Percentiles rank a stretch among this genome's conserved stretches.
These are phyloP conservation scores for Drosophila pectinifera DNA, from an alignment of 1,140 invertebrate genomes.

Conservation along the genomic window DNA sequence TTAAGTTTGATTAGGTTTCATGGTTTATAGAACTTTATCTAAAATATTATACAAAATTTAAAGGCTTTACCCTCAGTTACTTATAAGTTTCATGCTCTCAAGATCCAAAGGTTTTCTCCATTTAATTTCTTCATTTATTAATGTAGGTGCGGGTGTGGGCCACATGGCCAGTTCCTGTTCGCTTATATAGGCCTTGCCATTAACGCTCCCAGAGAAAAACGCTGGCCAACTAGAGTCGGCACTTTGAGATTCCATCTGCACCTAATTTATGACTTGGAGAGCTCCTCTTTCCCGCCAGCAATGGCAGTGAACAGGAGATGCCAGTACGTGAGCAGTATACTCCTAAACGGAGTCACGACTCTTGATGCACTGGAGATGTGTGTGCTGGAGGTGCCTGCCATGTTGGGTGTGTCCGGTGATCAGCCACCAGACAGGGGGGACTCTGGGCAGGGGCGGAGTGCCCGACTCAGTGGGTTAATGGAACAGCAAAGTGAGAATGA, in stretches of 20 bases:
- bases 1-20: no score
- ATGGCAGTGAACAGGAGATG: constrained; percentile 57
- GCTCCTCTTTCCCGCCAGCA: constrained; percentile 31
- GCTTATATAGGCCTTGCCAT: constrained; percentile 37
- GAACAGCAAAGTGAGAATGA: constrained; percentile 39
- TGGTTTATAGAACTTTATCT: no score
- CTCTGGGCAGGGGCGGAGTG: constrained; percentile 16
- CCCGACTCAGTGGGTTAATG: constrained; percentile 69
- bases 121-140: constrained; percentile 20
- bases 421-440: constrained; percentile 18
- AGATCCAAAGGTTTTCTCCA: neutral
- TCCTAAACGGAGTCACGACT: constrained; percentile 68
- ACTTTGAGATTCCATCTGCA: constrained; percentile 79
- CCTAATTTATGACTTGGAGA: constrained; percentile 73
- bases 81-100: no score
- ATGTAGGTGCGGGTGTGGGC: constrained; percentile 1
- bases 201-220: constrained; percentile 46
- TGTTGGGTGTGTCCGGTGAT: constrained; percentile 55
- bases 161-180: constrained; percentile 28
- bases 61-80: no score
- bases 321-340: constrained; percentile 53
- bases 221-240: constrained; percentile 44
- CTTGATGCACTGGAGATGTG: constrained; percentile 14
- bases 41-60: no score
- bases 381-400: no score